Percentiles rank a stretch among this genome's conserved stretches.
phyloP scores from a whole-genome alignment of 2,797 vertebrate species.

The Artibeus jamaicensis region DNA sequence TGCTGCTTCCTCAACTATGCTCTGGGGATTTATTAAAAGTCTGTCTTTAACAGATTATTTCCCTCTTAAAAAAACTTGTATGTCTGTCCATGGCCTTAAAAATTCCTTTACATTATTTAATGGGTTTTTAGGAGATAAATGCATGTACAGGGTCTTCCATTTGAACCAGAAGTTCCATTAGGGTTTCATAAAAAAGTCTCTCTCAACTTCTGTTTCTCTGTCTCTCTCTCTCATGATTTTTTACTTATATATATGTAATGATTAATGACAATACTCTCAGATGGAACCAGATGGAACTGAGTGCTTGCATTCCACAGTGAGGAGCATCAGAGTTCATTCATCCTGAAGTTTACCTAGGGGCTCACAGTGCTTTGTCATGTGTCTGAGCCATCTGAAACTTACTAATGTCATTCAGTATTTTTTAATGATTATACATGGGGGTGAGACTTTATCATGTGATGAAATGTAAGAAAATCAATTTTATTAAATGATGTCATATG shows the following conservation, averaged over 20 bases:
- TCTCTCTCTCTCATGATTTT: neutral
- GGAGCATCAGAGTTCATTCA: neutral
- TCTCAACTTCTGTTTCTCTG: neutral
- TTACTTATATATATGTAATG: neutral
- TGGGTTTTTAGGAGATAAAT: neutral
- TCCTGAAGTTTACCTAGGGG: neutral
- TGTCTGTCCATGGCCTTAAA: neutral
- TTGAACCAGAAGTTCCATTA: neutral
- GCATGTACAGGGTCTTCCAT: neutral
- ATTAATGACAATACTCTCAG: neutral
- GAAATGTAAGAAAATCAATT: neutral
- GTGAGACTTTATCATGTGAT: neutral
- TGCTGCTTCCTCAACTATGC: neutral
- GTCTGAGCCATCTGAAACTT: neutral
- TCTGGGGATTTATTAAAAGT: neutral
- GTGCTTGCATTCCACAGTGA: neutral
- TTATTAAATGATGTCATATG: neutral
- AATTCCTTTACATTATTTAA: neutral
- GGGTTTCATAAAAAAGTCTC: neutral
- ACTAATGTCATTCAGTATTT: neutral
- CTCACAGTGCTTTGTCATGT: neutral
- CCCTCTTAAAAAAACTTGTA: neutral
- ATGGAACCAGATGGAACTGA: neutral
- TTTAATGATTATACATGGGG: neutral
- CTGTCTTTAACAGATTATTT: neutral